A percentile compares a stretch with the other conserved stretches of the same genome.
These are phyloP conservation scores for Andrena praecox DNA, from an alignment of 2,888 invertebrate species.

Conservation along the genomic window DNA sequence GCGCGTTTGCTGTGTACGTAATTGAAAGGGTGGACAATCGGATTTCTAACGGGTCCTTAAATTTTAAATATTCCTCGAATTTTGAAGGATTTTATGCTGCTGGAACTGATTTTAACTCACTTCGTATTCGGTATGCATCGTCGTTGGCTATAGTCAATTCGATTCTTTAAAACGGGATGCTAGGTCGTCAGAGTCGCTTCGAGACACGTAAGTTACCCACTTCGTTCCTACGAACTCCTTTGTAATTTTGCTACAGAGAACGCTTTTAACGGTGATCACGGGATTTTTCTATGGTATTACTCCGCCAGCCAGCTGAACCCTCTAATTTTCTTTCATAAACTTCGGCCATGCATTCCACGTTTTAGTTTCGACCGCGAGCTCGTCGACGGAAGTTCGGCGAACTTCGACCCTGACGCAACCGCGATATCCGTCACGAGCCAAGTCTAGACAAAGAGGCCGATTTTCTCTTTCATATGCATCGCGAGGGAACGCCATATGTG, in stretches of 20 bases:
- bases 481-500: neutral
- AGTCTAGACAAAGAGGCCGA: conserved; percentile 16
- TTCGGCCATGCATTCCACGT: conserved; percentile 51
- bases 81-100: no score
- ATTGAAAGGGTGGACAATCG: no score
- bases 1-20: neutral
- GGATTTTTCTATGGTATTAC: conserved; percentile 58
- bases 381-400: conserved; percentile 46
- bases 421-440: conserved; percentile 27
- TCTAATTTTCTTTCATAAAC: conserved; percentile 67
- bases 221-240: neutral
- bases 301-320: conserved; percentile 35
- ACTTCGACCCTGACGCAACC: conserved; percentile 55
- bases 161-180: neutral
- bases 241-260: conserved; percentile 31
- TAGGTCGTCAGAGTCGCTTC: conserved; percentile 2
- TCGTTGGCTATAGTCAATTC: neutral
- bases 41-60: no score
- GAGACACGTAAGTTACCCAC: conserved; percentile 13
- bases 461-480: conserved; percentile 27
- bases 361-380: conserved; percentile 61
- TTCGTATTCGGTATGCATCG: no score
- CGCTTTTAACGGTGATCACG: conserved; percentile 20
- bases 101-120: no score
- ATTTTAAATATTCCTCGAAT: no score